Evolutionary conservation across 2,113 vertebrate genomes (phyloP).

Genomic region (Psittacara wagleri): DNA sequence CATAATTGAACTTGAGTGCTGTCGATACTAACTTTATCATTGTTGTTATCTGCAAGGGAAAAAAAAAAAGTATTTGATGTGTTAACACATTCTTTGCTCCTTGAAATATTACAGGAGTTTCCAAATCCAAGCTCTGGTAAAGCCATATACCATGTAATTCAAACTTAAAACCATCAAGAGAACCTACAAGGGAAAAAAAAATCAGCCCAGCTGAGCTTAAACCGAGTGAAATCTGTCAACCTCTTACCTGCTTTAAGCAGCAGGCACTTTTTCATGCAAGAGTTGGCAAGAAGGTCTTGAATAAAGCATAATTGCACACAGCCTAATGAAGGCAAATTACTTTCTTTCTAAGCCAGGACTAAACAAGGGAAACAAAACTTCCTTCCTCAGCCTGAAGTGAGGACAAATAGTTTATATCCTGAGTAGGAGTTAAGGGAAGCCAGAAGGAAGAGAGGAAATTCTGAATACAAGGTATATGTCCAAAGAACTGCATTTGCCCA

Average conservation of each 20-base stretch:
- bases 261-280: conserved; percentile 67
- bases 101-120: conserved; percentile 14
- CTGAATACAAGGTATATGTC: background rate
- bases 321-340: background rate
- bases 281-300: conserved; percentile 19
- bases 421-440: background rate
- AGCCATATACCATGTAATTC: background rate
- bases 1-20: conserved; percentile 67
- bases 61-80: conserved; percentile 65
- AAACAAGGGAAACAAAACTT: conserved; percentile 18
- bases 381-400: background rate
- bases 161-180: background rate
- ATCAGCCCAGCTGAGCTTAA: background rate
- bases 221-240: background rate
- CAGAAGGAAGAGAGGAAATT: background rate
- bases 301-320: background rate
- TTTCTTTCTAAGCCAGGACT: background rate
- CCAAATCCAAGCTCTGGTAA: conserved; percentile 43
- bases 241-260: conserved; percentile 74
- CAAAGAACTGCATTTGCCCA: background rate
- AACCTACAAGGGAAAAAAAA: conserved; percentile 56
- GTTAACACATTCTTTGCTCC: conserved; percentile 49
- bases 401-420: background rate
- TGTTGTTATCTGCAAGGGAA: conserved; percentile 77
- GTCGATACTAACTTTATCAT: conserved; percentile 81